Percentiles rank a stretch among this genome's conserved stretches.
Conservation (phyloP, 2,888 invertebrate genomes). For the Andrena flavipes region DNA sequence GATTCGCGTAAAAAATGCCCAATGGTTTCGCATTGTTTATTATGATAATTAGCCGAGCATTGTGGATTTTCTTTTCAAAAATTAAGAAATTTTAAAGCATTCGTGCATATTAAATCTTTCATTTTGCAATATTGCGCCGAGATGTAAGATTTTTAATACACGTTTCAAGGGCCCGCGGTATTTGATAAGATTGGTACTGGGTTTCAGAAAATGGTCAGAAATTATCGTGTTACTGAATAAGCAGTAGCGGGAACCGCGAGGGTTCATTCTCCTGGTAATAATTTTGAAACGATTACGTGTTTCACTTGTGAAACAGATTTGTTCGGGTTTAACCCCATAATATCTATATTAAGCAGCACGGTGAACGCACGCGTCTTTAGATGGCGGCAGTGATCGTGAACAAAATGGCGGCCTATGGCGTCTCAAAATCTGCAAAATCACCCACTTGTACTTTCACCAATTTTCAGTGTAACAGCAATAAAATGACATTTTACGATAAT, state of each 20-base stretch:
- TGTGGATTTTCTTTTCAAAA: too few species aligned
- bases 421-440: constrained; percentile 26
- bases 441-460: not conserved
- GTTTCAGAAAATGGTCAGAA: not conserved
- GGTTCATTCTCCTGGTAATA: not conserved
- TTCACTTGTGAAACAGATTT: not conserved
- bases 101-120: too few species aligned
- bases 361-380: not conserved
- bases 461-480: not conserved
- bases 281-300: not conserved
- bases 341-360: constrained; percentile 12
- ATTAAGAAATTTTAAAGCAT: too few species aligned
- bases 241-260: not conserved
- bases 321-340: not conserved
- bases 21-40: too few species aligned
- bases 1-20: too few species aligned
- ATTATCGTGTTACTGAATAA: not conserved
- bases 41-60: too few species aligned
- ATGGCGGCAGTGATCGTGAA: constrained; percentile 16
- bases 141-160: not conserved
- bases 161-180: not conserved
- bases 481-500: not conserved
- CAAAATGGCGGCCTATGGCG: constrained; percentile 45
- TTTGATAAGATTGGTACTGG: too few species aligned
- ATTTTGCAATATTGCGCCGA: not conserved